A percentile compares a stretch with the other conserved stretches of the same genome.
phyloP scores from a whole-genome alignment of 2,888 invertebrate species.

The Sarcophaga rosellei region DNA sequence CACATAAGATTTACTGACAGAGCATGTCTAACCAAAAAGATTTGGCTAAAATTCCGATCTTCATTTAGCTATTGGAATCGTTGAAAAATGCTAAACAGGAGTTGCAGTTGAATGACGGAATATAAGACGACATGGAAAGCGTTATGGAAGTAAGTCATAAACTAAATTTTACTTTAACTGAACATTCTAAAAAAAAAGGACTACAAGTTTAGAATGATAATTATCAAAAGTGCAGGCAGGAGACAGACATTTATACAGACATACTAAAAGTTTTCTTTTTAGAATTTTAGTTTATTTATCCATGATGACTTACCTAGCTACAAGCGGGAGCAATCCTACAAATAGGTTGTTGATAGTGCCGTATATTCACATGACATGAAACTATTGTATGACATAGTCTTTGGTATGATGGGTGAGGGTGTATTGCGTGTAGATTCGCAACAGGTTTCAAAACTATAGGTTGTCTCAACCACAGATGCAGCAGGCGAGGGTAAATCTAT shows the following conservation, averaged over 20 bases:
- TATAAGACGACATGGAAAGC: too few species aligned
- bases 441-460: slow-evolving; percentile 61
- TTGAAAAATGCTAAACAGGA: too few species aligned
- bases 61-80: too few species aligned
- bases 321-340: slow-evolving; percentile 27
- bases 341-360: slow-evolving; percentile 53
- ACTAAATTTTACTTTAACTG: too few species aligned
- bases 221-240: too few species aligned
- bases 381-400: slow-evolving; percentile 38
- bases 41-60: too few species aligned
- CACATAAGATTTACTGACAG: too few species aligned
- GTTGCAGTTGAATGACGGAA: too few species aligned
- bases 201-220: too few species aligned
- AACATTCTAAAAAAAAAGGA: too few species aligned
- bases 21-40: too few species aligned
- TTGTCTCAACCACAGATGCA: slow-evolving; percentile 52
- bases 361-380: slow-evolving; percentile 61
- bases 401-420: slow-evolving; percentile 35
- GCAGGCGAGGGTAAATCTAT: slow-evolving; percentile 52
- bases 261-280: neutral
- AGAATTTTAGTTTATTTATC: neutral
- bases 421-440: slow-evolving; percentile 44
- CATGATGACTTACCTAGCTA: slow-evolving; percentile 38
- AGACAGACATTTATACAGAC: neutral
- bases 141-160: too few species aligned